A percentile compares a stretch with the other conserved stretches of the same genome.
phyloP scores from a whole-genome alignment of 1,140 invertebrate genomes.

The Dinoponera quadriceps region DNA sequence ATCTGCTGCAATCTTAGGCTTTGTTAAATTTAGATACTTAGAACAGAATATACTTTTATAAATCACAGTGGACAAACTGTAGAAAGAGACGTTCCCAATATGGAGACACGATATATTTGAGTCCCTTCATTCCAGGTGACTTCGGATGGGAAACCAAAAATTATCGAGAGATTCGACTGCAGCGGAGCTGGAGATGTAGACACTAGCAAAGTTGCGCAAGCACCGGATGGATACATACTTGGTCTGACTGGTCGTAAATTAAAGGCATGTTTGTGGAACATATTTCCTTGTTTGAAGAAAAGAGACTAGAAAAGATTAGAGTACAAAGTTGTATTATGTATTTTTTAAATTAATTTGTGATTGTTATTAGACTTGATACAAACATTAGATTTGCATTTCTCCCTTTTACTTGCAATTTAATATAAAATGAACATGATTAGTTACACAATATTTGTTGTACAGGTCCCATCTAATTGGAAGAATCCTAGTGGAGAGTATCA shows the following conservation, averaged over 20 bases:
- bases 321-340: too few relatives aligned
- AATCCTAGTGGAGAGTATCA: slow-evolving; percentile 94
- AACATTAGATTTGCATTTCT: neutral
- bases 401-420: neutral
- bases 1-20: neutral
- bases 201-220: slow-evolving; percentile 93
- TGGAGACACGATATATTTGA: slow-evolving; percentile 17
- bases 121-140: slow-evolving; percentile 91
- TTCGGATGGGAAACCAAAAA: slow-evolving; percentile 94
- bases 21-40: slow-evolving; percentile 19
- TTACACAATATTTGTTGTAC: slow-evolving; percentile 22
- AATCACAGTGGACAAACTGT: neutral
- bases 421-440: neutral
- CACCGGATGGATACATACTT: slow-evolving; percentile 91
- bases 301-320: too few relatives aligned
- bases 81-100: neutral
- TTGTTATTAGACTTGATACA: neutral
- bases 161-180: slow-evolving; percentile 97
- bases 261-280: slow-evolving; percentile 87
- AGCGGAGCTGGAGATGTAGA: slow-evolving; percentile 98
- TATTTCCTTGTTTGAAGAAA: neutral
- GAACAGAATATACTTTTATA: neutral
- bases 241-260: slow-evolving; percentile 95
- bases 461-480: slow-evolving; percentile 94
- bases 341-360: neutral